phyloP scores from a whole-genome alignment of 2,888 invertebrate species.

The Acronicta psi region DNA sequence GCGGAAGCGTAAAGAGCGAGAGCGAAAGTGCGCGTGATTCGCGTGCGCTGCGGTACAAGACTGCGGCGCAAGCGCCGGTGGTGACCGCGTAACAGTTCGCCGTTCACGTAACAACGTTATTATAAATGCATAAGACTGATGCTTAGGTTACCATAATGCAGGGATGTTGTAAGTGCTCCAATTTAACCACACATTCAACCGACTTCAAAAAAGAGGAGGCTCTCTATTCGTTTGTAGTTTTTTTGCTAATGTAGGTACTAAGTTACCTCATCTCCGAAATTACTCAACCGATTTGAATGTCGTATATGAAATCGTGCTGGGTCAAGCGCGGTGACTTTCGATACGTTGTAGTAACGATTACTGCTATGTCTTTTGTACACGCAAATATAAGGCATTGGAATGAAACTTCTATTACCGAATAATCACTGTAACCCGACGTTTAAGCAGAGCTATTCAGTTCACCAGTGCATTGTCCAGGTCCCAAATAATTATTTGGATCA shows the following conservation, averaged over 20 bases:
- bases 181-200: neutral
- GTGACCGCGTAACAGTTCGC: slow-evolving; percentile 56
- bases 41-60: slow-evolving; percentile 79
- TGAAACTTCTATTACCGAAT: neutral
- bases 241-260: neutral
- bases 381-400: neutral
- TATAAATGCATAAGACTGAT: slow-evolving; percentile 50
- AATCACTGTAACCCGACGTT: no score
- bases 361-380: neutral
- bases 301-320: neutral
- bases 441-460: no score
- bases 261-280: neutral
- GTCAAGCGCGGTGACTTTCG: no score
- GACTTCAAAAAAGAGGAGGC: neutral
- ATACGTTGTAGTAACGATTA: no score
- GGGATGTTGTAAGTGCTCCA: slow-evolving; percentile 12
- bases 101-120: slow-evolving; percentile 77
- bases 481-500: no score
- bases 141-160: slow-evolving; percentile 20
- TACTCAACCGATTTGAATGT: neutral
- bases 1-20: slow-evolving; percentile 72
- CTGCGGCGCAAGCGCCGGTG: slow-evolving; percentile 63
- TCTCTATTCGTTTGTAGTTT: neutral
- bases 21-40: slow-evolving; percentile 84
- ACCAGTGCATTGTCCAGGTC: no score